Conservation (phyloP, 2,888 invertebrate species). For the Aplocera efformata region DNA sequence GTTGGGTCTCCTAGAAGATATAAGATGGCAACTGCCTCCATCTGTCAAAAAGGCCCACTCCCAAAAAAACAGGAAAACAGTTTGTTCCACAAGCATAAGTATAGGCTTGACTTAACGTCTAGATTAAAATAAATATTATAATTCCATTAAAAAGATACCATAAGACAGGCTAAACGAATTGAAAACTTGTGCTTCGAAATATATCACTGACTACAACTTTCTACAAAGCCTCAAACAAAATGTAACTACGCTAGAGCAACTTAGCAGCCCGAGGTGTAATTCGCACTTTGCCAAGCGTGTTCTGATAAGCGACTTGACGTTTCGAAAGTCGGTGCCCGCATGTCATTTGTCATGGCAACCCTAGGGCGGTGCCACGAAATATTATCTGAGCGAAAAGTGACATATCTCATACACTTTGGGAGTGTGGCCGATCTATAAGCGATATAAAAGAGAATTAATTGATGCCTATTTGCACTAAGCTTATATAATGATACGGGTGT, state of each 20-base stretch:
- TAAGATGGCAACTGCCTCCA: too few relatives aligned
- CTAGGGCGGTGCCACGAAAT: conserved; percentile 34
- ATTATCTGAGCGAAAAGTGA: conserved; percentile 28
- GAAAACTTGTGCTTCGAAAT: too few relatives aligned
- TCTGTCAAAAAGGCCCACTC: too few relatives aligned
- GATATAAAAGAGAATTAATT: background rate
- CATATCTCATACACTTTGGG: conserved; percentile 21
- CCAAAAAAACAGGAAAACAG: too few relatives aligned
- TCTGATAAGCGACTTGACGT: conserved; percentile 34
- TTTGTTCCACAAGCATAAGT: too few relatives aligned
- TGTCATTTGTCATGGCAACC: conserved; percentile 52
- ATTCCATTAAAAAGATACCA: too few relatives aligned
- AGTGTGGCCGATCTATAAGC: conserved; percentile 4
- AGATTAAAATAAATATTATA: too few relatives aligned
- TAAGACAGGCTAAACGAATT: too few relatives aligned
- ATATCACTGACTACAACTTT: background rate
- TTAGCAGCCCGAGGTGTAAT: conserved; percentile 22
- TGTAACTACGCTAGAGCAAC: conserved; percentile 16
- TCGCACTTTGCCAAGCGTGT: conserved; percentile 24
- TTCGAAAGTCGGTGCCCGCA: conserved; percentile 45
- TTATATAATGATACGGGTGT: too few relatives aligned
- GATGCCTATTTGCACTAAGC: background rate
- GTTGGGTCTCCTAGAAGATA: too few relatives aligned
- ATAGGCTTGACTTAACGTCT: too few relatives aligned
- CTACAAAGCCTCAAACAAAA: conserved; percentile 1